phyloP scores from a whole-genome alignment of 2,888 invertebrate species.

The Ormia ochracea region DNA sequence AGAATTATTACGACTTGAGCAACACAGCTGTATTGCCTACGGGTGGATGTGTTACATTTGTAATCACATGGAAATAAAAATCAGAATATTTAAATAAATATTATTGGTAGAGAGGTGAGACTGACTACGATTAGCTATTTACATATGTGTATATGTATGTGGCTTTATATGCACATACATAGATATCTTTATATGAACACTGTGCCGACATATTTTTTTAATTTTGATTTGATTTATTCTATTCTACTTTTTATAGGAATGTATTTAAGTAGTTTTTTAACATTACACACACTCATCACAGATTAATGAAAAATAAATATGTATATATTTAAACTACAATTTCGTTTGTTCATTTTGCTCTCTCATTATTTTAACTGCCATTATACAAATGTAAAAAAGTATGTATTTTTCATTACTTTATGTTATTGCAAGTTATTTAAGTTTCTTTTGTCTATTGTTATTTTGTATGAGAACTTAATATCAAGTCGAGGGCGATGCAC shows the following conservation, averaged over 20 bases:
- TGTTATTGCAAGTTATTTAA: conserved; percentile 32
- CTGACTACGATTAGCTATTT: too few species aligned
- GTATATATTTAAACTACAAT: neutral
- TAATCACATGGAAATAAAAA: neutral
- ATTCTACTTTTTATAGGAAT: too few species aligned
- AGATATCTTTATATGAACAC: neutral
- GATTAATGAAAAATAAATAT: neutral
- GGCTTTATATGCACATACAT: neutral
- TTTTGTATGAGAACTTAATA: conserved; percentile 45
- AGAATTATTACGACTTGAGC: neutral
- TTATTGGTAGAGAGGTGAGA: too few species aligned
- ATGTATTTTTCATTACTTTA: neutral
- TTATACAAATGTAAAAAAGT: neutral
- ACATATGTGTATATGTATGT: too few species aligned
- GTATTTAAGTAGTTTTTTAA: neutral
- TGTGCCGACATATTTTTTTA: neutral
- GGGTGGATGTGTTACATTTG: neutral
- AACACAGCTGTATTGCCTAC: neutral
- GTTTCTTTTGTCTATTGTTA: conserved; percentile 50
- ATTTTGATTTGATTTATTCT: neutral
- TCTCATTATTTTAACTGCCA: conserved; percentile 6
- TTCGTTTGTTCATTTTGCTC: neutral
- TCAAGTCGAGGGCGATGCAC: conserved; percentile 63
- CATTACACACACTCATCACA: neutral
- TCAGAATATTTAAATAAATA: neutral